phyloP scores from a whole-genome alignment of 2,113 vertebrate genomes.

The Dromaius novaehollandiae region DNA sequence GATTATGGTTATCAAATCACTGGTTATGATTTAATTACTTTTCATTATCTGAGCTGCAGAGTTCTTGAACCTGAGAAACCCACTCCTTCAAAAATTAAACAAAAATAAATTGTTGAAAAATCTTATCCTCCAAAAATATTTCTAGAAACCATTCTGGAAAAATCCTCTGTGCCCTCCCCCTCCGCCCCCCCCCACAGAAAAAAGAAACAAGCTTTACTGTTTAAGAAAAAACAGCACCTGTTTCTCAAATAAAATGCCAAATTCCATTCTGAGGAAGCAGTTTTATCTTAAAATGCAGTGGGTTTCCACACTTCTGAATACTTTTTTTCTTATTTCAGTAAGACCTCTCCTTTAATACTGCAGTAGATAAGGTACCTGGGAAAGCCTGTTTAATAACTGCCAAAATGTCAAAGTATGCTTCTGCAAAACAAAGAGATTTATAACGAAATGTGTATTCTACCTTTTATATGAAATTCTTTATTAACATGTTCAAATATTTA shows the following conservation, averaged over 20 bases:
- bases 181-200: neutral
- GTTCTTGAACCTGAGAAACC: neutral
- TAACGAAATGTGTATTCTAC: neutral
- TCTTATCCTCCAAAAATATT: neutral
- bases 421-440: slow-evolving; percentile 52
- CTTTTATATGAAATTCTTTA: slow-evolving; percentile 52
- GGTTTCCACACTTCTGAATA: neutral
- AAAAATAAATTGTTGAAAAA: neutral
- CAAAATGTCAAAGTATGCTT: slow-evolving; percentile 2
- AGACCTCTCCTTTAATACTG: neutral
- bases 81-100: neutral
- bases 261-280: neutral
- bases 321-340: slow-evolving; percentile 21
- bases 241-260: neutral
- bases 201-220: neutral
- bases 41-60: neutral
- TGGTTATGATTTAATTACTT: slow-evolving; percentile 39
- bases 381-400: slow-evolving; percentile 45
- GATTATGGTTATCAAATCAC: slow-evolving; percentile 27
- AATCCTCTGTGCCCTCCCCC: neutral
- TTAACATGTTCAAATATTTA: slow-evolving; percentile 64
- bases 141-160: neutral
- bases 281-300: neutral
- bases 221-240: neutral
- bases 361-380: slow-evolving; percentile 1